phyloP scores from a whole-genome alignment of 2,888 invertebrate species.

The Chorisops tibialis region DNA sequence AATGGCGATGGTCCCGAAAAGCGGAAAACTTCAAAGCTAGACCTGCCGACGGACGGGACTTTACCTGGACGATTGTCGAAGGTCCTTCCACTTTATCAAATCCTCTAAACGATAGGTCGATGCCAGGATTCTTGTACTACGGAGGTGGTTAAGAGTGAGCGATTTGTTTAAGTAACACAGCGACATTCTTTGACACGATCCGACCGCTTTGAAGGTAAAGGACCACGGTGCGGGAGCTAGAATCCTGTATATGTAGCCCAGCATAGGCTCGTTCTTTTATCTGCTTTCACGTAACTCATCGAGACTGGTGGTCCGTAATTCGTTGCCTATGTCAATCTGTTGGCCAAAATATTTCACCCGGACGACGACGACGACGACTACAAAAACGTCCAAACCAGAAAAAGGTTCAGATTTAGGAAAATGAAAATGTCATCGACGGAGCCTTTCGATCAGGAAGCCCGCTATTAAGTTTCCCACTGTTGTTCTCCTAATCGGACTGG shows the following conservation, averaged over 20 bases:
- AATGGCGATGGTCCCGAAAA: too few species aligned
- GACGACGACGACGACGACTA: neutral
- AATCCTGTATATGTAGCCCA: too few species aligned
- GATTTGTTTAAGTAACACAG: conserved; percentile 21
- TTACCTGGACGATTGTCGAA: neutral
- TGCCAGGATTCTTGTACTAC: too few species aligned
- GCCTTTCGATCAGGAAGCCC: neutral
- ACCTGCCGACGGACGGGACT: neutral
- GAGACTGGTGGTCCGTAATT: conserved; percentile 29
- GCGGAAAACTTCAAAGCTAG: too few species aligned
- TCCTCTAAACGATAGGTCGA: too few species aligned
- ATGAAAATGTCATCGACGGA: conserved; percentile 24
- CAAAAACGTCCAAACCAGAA: too few species aligned
- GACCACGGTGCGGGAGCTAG: too few species aligned
- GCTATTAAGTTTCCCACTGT: neutral
- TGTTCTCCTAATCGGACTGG: conserved; percentile 12
- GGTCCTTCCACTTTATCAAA: too few species aligned
- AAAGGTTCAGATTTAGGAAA: neutral
- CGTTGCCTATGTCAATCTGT: conserved; percentile 9
- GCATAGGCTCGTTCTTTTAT: too few species aligned
- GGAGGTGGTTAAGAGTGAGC: conserved; percentile 7
- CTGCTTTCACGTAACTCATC: neutral
- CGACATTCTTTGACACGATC: conserved; percentile 19
- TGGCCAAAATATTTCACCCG: conserved; percentile 26
- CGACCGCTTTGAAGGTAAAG: too few species aligned